Conservation (phyloP, 2,113 vertebrate genomes). For the Apus apus region DNA sequence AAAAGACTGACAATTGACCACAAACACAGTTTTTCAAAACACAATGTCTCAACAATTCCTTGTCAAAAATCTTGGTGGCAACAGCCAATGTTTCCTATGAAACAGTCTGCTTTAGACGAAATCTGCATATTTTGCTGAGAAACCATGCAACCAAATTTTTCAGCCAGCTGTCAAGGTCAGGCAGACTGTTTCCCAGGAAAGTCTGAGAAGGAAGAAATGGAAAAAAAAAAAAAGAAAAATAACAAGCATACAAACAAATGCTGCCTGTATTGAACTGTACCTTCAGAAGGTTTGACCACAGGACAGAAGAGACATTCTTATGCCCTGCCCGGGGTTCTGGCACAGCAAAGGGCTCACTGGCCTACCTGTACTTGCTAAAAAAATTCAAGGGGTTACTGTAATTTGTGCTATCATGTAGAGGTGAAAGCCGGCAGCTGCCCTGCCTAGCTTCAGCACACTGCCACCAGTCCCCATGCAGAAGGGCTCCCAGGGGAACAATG, state of each 20-base stretch:
- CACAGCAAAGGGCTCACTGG: not conserved
- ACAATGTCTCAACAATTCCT: not conserved
- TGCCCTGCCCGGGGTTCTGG: not conserved
- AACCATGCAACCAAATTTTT: slow-evolving; percentile 9
- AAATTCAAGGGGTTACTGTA: not conserved
- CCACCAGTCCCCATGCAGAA: not conserved
- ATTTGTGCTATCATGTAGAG: not conserved
- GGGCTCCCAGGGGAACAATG: fast-evolving
- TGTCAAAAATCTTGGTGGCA: not conserved
- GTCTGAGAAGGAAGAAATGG: not conserved
- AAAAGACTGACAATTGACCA: not conserved
- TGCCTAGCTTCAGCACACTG: not conserved
- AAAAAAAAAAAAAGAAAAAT: not conserved
- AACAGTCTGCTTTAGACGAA: slow-evolving; percentile 2
- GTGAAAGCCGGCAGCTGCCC: not conserved
- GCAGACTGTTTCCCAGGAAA: slow-evolving; percentile 18
- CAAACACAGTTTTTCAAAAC: not conserved
- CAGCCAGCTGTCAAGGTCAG: slow-evolving; percentile 37
- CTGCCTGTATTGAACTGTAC: not conserved
- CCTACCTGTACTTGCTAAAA: not conserved
- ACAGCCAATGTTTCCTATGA: not conserved
- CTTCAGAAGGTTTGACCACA: not conserved
- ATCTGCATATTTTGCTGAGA: not conserved
- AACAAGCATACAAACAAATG: not conserved
- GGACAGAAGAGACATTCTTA: not conserved